These are phyloP conservation scores for Sipha maydis DNA, from an alignment of 2,888 invertebrate genomes.

Conservation along the genomic window DNA sequence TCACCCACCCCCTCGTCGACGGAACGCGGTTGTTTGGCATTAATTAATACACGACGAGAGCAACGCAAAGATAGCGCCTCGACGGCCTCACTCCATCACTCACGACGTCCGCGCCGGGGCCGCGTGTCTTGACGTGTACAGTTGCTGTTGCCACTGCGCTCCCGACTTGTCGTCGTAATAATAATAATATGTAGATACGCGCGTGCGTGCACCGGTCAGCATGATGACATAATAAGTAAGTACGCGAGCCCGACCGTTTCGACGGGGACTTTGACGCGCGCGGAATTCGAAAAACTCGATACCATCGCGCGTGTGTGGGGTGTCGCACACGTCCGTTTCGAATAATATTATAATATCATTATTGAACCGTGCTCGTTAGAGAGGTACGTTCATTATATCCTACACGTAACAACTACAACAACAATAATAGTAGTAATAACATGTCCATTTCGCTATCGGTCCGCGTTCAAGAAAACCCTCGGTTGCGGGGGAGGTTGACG, in stretches of 20 bases:
- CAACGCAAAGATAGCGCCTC: constrained; percentile 38
- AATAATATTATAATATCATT: background rate
- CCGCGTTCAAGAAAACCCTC: no score
- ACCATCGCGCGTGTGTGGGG: no score
- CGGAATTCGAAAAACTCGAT: constrained; percentile 23
- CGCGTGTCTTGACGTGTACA: background rate
- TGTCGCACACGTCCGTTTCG: background rate
- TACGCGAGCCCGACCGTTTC: no score
- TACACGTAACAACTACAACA: no score
- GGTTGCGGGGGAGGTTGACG: no score
- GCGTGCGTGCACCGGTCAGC: background rate
- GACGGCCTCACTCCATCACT: constrained; percentile 27
- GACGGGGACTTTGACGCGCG: background rate
- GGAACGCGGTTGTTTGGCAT: constrained; percentile 31
- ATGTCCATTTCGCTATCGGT: background rate
- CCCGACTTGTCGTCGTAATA: no score
- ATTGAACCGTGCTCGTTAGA: no score
- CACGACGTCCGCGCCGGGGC: background rate
- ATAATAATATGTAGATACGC: background rate
- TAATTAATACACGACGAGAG: constrained; percentile 41
- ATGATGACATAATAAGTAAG: no score
- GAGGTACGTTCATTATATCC: background rate
- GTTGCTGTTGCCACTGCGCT: no score
- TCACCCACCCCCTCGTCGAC: background rate
- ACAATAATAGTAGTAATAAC: background rate